These are phyloP conservation scores for Ciconia boyciana DNA, from an alignment of 2,113 vertebrate species.

Conservation along the genomic window DNA sequence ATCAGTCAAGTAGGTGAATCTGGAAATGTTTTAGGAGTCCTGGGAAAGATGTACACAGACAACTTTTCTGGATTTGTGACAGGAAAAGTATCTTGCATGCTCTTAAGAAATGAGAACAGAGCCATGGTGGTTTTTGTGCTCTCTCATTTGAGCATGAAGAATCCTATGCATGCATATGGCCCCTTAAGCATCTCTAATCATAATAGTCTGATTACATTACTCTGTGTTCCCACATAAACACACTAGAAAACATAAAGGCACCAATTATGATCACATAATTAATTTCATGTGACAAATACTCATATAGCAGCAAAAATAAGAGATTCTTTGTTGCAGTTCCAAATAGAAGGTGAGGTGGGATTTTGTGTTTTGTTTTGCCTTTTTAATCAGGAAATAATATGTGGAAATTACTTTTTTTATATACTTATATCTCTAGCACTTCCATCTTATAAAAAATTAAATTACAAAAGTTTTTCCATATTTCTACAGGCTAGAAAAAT, in stretches of 20 bases:
- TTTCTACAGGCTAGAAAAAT: not conserved
- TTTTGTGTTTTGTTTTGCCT: not conserved
- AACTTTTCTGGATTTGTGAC: not conserved
- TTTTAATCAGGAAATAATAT: not conserved
- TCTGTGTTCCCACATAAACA: not conserved
- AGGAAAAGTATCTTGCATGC: not conserved
- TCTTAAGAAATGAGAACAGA: not conserved
- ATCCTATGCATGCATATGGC: accelerated
- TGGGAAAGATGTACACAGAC: not conserved
- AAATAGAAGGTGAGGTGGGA: accelerated
- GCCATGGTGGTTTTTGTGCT: accelerated
- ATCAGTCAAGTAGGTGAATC: not conserved
- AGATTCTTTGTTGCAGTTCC: not conserved
- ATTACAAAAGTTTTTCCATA: not conserved
- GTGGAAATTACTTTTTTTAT: not conserved
- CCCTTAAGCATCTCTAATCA: not conserved
- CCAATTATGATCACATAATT: not conserved
- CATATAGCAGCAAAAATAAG: not conserved
- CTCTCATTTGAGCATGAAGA: not conserved
- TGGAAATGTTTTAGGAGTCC: not conserved
- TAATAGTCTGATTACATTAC: not conserved
- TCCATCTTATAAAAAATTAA: not conserved
- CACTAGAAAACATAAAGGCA: not conserved
- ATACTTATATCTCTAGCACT: not conserved
- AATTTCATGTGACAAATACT: not conserved